phyloP scores from a whole-genome alignment of 1,140 invertebrate genomes.

The Yoshiicerus persimilis region DNA sequence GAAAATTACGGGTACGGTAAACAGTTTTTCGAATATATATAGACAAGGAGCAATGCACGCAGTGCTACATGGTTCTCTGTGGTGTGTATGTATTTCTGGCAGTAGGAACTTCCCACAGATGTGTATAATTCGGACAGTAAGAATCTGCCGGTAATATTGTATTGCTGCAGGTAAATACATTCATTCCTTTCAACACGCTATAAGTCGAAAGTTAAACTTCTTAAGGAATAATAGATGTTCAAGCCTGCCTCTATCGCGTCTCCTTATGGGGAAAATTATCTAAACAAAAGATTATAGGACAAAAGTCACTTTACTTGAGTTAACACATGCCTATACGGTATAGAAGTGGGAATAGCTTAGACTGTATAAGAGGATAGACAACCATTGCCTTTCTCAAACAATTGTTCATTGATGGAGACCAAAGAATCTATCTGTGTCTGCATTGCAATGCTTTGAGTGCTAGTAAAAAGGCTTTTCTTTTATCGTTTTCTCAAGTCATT shows the following conservation, averaged over 20 bases:
- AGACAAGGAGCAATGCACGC: too few species aligned
- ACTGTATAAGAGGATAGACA: neutral
- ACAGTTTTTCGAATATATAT: too few species aligned
- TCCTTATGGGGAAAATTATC: neutral
- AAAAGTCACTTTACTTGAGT: too few species aligned
- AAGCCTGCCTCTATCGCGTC: neutral
- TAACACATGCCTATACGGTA: neutral
- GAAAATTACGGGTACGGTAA: too few species aligned
- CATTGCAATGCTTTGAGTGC: neutral
- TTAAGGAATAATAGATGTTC: neutral
- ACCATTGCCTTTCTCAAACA: neutral
- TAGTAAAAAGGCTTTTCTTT: neutral
- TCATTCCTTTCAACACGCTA: neutral
- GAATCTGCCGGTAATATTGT: too few species aligned
- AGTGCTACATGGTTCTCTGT: too few species aligned
- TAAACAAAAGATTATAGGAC: too few species aligned
- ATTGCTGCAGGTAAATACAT: neutral
- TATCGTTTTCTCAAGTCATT: neutral
- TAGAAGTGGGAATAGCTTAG: neutral
- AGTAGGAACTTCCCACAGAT: neutral
- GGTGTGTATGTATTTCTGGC: too few species aligned
- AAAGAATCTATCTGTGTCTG: neutral
- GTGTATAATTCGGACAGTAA: too few species aligned
- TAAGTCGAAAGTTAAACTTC: neutral
- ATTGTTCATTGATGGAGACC: neutral